Conservation (phyloP, 2,113 vertebrate genomes). For the Labeo rohita region DNA sequence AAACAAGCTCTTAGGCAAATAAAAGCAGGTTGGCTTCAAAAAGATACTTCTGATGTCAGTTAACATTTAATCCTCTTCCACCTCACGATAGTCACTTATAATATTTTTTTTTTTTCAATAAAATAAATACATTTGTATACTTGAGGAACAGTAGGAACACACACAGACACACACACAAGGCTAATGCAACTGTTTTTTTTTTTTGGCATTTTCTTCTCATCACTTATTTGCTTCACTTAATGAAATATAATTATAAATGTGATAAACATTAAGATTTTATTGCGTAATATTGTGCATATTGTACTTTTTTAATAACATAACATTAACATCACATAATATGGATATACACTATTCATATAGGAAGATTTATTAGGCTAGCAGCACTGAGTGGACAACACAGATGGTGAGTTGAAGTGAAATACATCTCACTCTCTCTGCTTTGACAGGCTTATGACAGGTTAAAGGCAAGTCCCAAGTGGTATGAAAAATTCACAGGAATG, state of each 20-base stretch:
- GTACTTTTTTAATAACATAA: too few species aligned
- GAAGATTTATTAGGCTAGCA: background rate
- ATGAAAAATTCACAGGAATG: conserved; percentile 10
- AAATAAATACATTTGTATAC: too few species aligned
- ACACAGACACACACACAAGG: too few species aligned
- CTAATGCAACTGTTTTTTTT: too few species aligned
- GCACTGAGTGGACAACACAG: background rate
- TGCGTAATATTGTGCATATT: too few species aligned
- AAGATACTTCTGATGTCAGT: background rate
- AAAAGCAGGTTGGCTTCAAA: conserved; percentile 17
- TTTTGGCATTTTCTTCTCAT: too few species aligned
- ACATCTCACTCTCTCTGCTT: conserved; percentile 9
- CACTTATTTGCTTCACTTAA: too few species aligned
- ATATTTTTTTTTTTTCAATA: too few species aligned
- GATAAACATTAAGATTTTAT: too few species aligned
- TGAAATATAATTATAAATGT: background rate
- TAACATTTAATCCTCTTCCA: background rate
- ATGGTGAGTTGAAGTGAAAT: conserved; percentile 13
- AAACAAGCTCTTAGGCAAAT: background rate
- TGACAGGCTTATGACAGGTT: conserved; percentile 27
- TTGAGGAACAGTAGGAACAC: too few species aligned
- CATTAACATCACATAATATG: background rate
- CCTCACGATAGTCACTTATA: background rate
- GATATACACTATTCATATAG: background rate
- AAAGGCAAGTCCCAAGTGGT: background rate